Conservation (phyloP, 1,140 invertebrate genomes). For the Heliothis virescens region DNA sequence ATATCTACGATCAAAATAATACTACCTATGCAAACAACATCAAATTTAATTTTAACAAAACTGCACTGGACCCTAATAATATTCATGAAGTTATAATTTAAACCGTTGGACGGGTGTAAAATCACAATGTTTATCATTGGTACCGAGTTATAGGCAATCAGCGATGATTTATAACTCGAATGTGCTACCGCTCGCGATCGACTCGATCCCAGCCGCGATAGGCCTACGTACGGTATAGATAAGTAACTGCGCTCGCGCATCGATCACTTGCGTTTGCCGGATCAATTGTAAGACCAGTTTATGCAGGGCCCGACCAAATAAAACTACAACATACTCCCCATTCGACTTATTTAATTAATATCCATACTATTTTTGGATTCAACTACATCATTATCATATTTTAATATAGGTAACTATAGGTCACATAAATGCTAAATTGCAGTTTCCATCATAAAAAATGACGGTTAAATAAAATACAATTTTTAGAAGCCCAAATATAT, state of each 20-base stretch:
- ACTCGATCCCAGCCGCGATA: conserved; percentile 60
- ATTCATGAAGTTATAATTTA: conserved; percentile 50
- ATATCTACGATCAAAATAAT: neutral
- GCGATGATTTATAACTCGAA: conserved; percentile 70
- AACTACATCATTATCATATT: conserved; percentile 14
- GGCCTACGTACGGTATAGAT: conserved; percentile 51
- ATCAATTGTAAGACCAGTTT: conserved; percentile 55
- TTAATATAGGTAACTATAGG: neutral
- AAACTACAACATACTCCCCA: conserved; percentile 4
- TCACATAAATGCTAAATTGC: neutral
- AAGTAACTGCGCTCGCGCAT: conserved; percentile 55
- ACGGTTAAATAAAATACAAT: neutral
- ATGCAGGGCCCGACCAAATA: conserved; percentile 32
- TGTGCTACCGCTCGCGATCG: conserved; percentile 67
- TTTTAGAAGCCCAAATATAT: neutral
- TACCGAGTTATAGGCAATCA: conserved; percentile 68
- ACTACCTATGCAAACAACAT: neutral
- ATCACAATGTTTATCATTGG: conserved; percentile 70
- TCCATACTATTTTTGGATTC: conserved; percentile 1
- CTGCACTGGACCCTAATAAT: conserved; percentile 30
- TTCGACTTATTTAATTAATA: conserved; percentile 32
- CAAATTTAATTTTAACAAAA: neutral
- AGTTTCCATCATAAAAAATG: neutral
- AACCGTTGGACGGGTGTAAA: conserved; percentile 56
- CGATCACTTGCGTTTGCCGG: conserved; percentile 54